Conservation (phyloP, 2,888 invertebrate species). For the Perizoma flavofasciatum region DNA sequence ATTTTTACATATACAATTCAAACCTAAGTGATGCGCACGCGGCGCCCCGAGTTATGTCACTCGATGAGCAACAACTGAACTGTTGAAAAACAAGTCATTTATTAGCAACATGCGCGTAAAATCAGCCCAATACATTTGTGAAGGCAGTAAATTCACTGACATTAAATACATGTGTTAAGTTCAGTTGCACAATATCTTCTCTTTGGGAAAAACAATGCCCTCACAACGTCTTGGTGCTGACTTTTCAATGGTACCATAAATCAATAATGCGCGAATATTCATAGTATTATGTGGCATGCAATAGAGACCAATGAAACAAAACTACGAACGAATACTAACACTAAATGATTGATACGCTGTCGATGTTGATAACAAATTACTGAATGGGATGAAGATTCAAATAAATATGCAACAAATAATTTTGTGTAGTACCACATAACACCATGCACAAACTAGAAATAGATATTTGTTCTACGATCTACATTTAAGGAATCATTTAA, state of each 20-base stretch:
- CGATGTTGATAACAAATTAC: constrained; percentile 42
- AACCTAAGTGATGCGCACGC: constrained; percentile 83
- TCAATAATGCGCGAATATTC: constrained; percentile 67
- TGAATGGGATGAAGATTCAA: constrained; percentile 34
- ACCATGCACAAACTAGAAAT: constrained; percentile 66
- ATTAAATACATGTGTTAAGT: constrained; percentile 15
- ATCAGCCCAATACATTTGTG: constrained; percentile 70
- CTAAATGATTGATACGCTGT: constrained; percentile 40
- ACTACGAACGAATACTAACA: constrained; percentile 39
- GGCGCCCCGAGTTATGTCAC: constrained; percentile 82
- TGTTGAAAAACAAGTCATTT: constrained; percentile 84
- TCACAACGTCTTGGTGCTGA: constrained; percentile 71
- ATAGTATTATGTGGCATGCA: constrained; percentile 83
- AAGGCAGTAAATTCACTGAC: constrained; percentile 55
- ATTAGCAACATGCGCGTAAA: constrained; percentile 83
- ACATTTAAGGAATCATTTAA: not conserved
- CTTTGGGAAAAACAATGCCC: constrained; percentile 51
- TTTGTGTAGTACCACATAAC: constrained; percentile 74
- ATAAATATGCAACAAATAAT: constrained; percentile 45
- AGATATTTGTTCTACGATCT: constrained; percentile 49
- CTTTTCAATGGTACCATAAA: constrained; percentile 73
- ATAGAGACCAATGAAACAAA: constrained; percentile 49
- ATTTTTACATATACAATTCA: constrained; percentile 81
- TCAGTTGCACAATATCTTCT: not conserved
- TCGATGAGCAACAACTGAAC: constrained; percentile 83